Conservation (phyloP, 2,797 vertebrate species). For the Ciconia nigra region DNA sequence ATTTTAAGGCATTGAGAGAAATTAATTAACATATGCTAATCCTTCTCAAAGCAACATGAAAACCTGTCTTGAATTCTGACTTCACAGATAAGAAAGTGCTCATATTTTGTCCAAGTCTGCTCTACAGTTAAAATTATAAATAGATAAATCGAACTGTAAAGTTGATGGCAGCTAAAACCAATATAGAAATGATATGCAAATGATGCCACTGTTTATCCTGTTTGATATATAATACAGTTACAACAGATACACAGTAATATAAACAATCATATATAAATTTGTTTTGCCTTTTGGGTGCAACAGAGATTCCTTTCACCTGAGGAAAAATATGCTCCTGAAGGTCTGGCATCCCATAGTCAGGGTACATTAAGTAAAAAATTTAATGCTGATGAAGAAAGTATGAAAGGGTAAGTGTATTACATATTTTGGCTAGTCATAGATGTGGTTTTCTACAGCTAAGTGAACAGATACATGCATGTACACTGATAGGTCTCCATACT, state of each 20-base stretch:
- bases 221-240: neutral
- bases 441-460: neutral
- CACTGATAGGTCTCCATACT: neutral
- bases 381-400: neutral
- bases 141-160: neutral
- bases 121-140: neutral
- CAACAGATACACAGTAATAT: neutral
- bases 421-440: neutral
- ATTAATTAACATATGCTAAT: neutral
- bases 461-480: neutral
- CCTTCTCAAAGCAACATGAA: neutral
- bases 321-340: slow-evolving; percentile 67
- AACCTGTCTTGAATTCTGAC: neutral
- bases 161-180: neutral
- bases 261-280: neutral
- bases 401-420: slow-evolving; percentile 11
- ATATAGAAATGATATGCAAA: neutral
- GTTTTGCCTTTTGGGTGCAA: slow-evolving; percentile 22
- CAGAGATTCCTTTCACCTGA: slow-evolving; percentile 58
- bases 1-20: neutral
- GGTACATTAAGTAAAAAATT: neutral
- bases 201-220: neutral
- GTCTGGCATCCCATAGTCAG: slow-evolving; percentile 61
- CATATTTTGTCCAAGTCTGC: neutral
- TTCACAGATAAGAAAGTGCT: neutral